phyloP scores from a whole-genome alignment of 2,113 vertebrate genomes.

The Neolamprologus sp. region DNA sequence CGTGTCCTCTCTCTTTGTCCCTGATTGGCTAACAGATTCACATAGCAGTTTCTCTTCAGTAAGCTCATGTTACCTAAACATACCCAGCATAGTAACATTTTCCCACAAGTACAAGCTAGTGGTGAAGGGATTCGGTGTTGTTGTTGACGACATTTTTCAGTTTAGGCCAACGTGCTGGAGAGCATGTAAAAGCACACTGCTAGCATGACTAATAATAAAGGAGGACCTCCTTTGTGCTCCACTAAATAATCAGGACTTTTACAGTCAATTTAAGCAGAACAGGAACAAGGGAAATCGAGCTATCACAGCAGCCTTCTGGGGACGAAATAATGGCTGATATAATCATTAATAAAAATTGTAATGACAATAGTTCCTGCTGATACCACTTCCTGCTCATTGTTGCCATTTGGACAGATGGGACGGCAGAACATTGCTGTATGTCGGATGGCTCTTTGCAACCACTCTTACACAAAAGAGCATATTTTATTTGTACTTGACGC shows the following conservation, averaged over 20 bases:
- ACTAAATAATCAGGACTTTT: neutral
- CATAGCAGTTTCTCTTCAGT: neutral
- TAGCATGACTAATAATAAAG: neutral
- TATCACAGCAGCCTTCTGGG: neutral
- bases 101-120: neutral
- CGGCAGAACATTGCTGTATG: neutral
- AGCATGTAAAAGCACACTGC: neutral
- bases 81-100: neutral
- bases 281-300: neutral
- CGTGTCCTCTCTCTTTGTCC: neutral
- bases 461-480: fast-evolving
- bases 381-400: neutral
- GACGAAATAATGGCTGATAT: neutral
- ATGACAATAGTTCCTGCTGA: neutral
- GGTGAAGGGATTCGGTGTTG: neutral
- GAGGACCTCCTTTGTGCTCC: neutral
- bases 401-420: neutral
- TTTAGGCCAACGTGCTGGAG: too few relatives aligned
- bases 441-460: neutral
- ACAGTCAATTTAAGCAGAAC: neutral
- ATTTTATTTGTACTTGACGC: neutral
- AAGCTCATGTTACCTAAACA: neutral
- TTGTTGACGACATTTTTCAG: neutral
- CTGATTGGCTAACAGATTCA: neutral
- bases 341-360: neutral